A percentile compares a stretch with the other conserved stretches of the same genome.
These are phyloP conservation scores for Meiosimyza platycephala DNA, from an alignment of 2,888 invertebrate species.

Conservation along the genomic window DNA sequence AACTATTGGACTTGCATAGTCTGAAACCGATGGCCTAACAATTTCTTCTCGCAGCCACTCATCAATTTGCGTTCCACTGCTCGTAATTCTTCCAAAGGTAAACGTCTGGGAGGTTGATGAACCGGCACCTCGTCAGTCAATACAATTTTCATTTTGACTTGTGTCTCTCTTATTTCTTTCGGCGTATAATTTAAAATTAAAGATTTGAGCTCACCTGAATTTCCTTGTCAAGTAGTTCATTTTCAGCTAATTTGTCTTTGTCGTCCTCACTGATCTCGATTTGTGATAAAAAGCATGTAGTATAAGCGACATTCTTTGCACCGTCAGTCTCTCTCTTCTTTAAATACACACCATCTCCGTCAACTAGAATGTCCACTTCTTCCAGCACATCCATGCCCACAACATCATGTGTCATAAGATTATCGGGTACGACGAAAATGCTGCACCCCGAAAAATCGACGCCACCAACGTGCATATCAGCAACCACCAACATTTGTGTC, in stretches of 20 bases:
- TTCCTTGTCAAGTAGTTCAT: not conserved
- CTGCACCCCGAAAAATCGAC: too few relatives aligned
- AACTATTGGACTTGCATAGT: conserved; percentile 49
- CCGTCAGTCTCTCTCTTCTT: not conserved
- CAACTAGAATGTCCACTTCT: conserved; percentile 2
- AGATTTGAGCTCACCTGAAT: not conserved
- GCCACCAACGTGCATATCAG: too few relatives aligned
- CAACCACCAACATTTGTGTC: too few relatives aligned
- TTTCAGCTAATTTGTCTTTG: not conserved
- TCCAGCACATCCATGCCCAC: conserved; percentile 26
- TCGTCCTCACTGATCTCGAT: not conserved
- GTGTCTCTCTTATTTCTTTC: conserved; percentile 1
- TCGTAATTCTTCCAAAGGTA: conserved; percentile 30
- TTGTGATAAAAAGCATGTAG: conserved; percentile 15
- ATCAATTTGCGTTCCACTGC: conserved; percentile 27
- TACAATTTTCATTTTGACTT: conserved; percentile 33
- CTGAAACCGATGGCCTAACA: conserved; percentile 38
- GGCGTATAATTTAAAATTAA: not conserved
- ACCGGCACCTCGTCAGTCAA: conserved; percentile 33
- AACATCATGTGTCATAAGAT: conserved; percentile 5
- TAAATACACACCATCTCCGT: not conserved
- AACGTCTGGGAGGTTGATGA: conserved; percentile 32
- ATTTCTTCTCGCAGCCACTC: conserved; percentile 31
- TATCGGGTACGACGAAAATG: not conserved
- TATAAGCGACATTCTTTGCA: not conserved